Evolutionary conservation across 2,113 vertebrate species (phyloP).

Genomic region (Anhinga anhinga): DNA sequence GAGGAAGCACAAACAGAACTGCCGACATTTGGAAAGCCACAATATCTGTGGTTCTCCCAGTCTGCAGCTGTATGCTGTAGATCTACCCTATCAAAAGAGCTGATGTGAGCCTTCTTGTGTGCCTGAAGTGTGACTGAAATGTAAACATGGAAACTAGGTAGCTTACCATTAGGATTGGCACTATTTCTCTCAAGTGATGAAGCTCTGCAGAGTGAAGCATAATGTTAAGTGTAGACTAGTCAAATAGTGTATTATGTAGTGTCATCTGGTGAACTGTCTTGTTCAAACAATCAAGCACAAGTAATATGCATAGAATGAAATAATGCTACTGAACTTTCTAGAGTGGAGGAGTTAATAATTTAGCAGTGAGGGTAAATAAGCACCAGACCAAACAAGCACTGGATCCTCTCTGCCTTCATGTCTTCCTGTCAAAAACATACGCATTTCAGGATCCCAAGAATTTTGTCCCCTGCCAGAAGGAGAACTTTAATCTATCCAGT

Average conservation of each 20-base stretch:
- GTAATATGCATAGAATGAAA: not conserved
- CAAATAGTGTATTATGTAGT: not conserved
- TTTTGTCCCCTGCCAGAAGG: not conserved
- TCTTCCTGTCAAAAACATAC: not conserved
- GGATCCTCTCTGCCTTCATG: not conserved
- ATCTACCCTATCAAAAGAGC: not conserved
- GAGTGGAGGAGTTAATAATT: not conserved
- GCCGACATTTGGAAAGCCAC: not conserved
- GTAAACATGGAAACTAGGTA: not conserved
- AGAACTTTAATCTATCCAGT: not conserved
- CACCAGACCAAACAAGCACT: not conserved
- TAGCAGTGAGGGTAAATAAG: not conserved
- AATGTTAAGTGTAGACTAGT: not conserved
- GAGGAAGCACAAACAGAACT: not conserved
- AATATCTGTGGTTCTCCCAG: not conserved
- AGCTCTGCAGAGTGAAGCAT: not conserved
- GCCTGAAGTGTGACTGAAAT: not conserved
- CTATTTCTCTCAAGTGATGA: not conserved
- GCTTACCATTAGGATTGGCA: not conserved
- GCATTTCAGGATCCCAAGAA: not conserved
- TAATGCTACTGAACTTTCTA: not conserved
- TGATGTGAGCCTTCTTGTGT: rapidly evolving
- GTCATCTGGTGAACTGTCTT: not conserved
- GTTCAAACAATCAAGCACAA: not conserved
- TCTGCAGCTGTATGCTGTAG: not conserved